Evolutionary conservation across 2,888 invertebrate species (phyloP), one percentile per base, ranked within the genome.

Genomic region (Caenorhabditis imperialis): DNA sequence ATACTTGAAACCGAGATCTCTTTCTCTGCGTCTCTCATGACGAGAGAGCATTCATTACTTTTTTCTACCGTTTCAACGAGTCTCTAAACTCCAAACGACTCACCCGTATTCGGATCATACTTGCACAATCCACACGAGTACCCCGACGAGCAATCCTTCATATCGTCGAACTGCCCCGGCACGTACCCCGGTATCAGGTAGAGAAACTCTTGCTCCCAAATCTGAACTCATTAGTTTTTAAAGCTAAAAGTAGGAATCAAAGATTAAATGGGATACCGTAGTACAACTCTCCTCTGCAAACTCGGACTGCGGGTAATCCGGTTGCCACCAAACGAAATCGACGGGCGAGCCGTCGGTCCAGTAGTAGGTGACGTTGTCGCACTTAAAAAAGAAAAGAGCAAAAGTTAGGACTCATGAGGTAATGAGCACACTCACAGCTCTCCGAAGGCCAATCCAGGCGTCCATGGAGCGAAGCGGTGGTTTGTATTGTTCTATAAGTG

Each of bases 271-370:
- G 10, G 30, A 30, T n/a, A 55, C 62, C 3, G 62, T 47, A 30
- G 62, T 63, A 47, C 62, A 63, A 47, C 62, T 63, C 30, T 44
- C 45, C 14, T 63, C 62, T 1, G 54, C 47, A 14, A 35, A 37
- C 5, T 38, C 47, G 20, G 47, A 54, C 7, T 27, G 35, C 16
- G 62, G 62, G 30, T 63, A 63, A 5, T 47, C 38, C 2, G 62
- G 62, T 38, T 63, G 51, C 62, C 62, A 63, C 53, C 62, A 54
- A 6, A 63, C 38, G 22, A 47, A 63, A 25, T 63, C 62, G 0
- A 63, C 62, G 1, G 62, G 62, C 4, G 62, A 47, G 4, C 62
- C 62, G 22, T 63, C 62, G 3, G 62, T 63, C 62, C 62, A 63
- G 33, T 25, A 45, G 53, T 54, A 63, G 1, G 6, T 51, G 3